Evolutionary conservation across 2,888 invertebrate genomes (phyloP).

Genomic region (Eupithecia centaureata): DNA sequence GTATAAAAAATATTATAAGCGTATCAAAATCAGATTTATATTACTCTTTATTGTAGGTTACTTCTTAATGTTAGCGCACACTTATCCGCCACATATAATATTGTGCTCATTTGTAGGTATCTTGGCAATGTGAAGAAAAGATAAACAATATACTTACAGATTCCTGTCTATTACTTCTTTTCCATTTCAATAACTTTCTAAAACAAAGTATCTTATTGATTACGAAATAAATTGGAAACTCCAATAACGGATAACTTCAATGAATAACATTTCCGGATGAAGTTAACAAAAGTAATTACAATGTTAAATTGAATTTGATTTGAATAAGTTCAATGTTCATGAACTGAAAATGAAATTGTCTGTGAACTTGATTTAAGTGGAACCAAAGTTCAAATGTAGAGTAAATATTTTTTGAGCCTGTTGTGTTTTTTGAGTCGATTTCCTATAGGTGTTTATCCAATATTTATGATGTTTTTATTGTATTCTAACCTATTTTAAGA

Average conservation of each 20-base stretch:
- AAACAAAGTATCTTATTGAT: background rate
- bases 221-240: background rate
- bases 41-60: too few relatives aligned
- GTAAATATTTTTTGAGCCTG: background rate
- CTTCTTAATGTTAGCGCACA: too few relatives aligned
- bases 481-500: too few relatives aligned
- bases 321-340: slow-evolving; percentile 30
- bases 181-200: background rate
- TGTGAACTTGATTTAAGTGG: slow-evolving; percentile 21
- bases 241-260: background rate
- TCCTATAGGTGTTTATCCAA: too few relatives aligned
- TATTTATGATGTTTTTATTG: too few relatives aligned
- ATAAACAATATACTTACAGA: too few relatives aligned
- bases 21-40: too few relatives aligned
- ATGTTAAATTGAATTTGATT: slow-evolving; percentile 35
- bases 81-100: too few relatives aligned
- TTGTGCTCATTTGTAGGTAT: too few relatives aligned
- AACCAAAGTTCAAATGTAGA: background rate
- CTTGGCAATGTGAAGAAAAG: too few relatives aligned
- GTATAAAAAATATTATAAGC: too few relatives aligned
- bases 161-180: background rate
- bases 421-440: too few relatives aligned
- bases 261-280: slow-evolving; percentile 22
- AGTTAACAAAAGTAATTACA: slow-evolving; percentile 33
- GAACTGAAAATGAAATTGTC: slow-evolving; percentile 32